Conservation (phyloP, 2,797 vertebrate species). For the Silurus lanzhouensis region DNA sequence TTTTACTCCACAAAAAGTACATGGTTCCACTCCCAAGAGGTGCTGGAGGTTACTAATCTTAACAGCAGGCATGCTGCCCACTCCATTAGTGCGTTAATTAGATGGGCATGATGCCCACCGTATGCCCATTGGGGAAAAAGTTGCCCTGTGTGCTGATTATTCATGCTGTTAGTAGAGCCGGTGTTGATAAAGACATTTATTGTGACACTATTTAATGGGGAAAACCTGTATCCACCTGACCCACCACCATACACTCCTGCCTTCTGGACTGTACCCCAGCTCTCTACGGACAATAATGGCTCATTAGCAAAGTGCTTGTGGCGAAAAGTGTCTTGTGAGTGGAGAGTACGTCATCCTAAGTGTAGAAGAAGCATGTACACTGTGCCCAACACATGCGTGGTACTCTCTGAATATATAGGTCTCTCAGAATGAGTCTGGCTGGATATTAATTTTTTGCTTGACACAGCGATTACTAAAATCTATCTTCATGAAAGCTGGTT, state of each 20-base stretch:
- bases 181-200: conserved; percentile 43
- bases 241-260: conserved; percentile 38
- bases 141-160: conserved; percentile 55
- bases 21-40: conserved; percentile 27
- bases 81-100: conserved; percentile 60
- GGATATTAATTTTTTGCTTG: conserved; percentile 66
- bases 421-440: neutral
- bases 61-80: conserved; percentile 58
- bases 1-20: conserved; percentile 39
- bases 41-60: conserved; percentile 44
- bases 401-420: neutral
- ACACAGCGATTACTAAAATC: conserved; percentile 63
- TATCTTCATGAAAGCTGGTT: conserved; percentile 56
- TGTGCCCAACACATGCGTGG: neutral
- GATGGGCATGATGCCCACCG: conserved; percentile 53
- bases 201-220: conserved; percentile 49
- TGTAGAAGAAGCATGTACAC: conserved; percentile 13
- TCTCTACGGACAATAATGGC: conserved; percentile 43
- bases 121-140: conserved; percentile 43
- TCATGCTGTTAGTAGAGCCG: conserved; percentile 40
- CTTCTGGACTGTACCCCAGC: conserved; percentile 34
- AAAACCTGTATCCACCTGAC: conserved; percentile 47
- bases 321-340: conserved; percentile 28
- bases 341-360: conserved; percentile 11
- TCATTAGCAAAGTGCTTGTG: conserved; percentile 43